phyloP scores from a whole-genome alignment of 64 coral and sea anemone species.

The Pachyseris speciosa region DNA sequence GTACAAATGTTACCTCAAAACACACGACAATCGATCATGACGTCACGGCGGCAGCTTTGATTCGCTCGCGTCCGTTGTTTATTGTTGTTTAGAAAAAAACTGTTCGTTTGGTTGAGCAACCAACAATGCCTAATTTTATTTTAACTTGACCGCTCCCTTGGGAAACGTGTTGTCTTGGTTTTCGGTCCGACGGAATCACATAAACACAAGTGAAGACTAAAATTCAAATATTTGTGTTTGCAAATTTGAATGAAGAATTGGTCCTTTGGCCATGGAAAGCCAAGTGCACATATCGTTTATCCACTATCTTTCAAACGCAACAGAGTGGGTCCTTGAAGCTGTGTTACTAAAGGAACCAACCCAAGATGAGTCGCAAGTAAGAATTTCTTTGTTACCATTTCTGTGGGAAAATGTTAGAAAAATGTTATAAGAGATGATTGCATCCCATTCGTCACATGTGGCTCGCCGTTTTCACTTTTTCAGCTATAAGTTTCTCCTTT shows the following conservation, averaged over 20 bases:
- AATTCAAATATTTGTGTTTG: neutral
- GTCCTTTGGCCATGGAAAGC: neutral
- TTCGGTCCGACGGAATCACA: conserved; percentile 6
- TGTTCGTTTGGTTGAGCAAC: neutral
- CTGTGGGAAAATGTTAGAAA: neutral
- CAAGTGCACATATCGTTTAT: neutral
- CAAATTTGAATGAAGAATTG: neutral
- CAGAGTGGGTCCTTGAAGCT: neutral
- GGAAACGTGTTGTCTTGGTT: conserved; percentile 27
- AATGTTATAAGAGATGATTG: too few relatives aligned
- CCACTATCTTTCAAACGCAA: neutral
- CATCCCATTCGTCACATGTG: too few relatives aligned
- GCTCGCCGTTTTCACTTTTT: too few relatives aligned
- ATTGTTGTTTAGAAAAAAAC: neutral
- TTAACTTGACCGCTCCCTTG: neutral
- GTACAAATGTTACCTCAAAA: neutral
- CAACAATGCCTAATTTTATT: neutral
- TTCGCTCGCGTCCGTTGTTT: neutral
- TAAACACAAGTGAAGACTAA: neutral
- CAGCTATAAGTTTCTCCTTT: too few relatives aligned
- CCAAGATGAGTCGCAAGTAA: conserved; percentile 10
- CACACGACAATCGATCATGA: neutral
- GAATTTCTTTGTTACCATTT: neutral
- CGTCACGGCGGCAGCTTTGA: neutral
- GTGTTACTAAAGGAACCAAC: neutral